A percentile compares a stretch with the other conserved stretches of the same genome.
Conservation (phyloP, 2,888 invertebrate genomes). For the Plagodis dolabraria region DNA sequence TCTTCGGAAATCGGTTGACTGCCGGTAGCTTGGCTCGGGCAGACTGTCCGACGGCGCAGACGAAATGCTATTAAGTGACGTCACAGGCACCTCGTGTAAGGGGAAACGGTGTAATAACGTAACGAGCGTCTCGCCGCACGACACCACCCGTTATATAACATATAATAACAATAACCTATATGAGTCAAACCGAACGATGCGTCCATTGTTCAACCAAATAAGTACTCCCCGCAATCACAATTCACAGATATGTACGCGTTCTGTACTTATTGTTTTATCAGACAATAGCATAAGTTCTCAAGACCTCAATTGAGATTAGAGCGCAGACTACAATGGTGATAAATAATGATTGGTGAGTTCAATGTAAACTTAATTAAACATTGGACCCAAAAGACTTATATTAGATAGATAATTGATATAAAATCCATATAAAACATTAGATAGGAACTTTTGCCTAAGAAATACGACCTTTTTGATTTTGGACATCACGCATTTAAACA, state of each 20-base stretch:
- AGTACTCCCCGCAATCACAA: constrained; percentile 16
- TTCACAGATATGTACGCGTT: constrained; percentile 28
- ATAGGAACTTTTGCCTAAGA: background rate
- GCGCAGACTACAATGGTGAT: constrained; percentile 38
- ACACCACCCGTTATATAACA: constrained; percentile 55
- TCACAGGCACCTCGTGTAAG: constrained; percentile 69
- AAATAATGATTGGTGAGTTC: constrained; percentile 24
- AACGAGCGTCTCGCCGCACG: constrained; percentile 37
- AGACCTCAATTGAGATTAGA: constrained; percentile 37
- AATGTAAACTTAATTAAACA: constrained; percentile 27
- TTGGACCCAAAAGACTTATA: constrained; percentile 10
- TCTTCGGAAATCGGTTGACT: constrained; percentile 32
- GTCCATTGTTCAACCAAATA: constrained; percentile 36
- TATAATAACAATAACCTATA: constrained; percentile 53
- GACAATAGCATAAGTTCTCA: constrained; percentile 39
- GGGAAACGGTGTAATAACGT: constrained; percentile 54
- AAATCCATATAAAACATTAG: too few species aligned
- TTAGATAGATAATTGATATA: too few species aligned
- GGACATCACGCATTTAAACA: too few species aligned
- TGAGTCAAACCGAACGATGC: constrained; percentile 41
- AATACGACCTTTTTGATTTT: too few species aligned
- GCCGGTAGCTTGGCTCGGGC: constrained; percentile 45
- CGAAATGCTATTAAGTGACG: constrained; percentile 71
- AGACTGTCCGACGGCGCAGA: constrained; percentile 72
- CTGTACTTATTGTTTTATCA: constrained; percentile 34